Conservation (phyloP, 2,113 vertebrate species). For the Naja naja region DNA sequence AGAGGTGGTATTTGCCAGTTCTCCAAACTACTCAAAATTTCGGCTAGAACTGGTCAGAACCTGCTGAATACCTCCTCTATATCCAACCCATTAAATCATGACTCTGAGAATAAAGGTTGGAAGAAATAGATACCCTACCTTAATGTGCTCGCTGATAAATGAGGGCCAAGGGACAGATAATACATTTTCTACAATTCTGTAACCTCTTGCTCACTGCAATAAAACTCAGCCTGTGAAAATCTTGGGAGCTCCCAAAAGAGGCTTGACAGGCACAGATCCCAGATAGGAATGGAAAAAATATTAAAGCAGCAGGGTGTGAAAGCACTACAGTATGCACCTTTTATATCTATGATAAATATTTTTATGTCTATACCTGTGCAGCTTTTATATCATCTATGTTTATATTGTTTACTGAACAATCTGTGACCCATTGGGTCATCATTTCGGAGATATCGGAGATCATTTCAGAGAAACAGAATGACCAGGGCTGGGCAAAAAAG, state of each 20-base stretch:
- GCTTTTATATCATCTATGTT: not conserved
- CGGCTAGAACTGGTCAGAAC: no score
- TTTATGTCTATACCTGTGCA: not conserved
- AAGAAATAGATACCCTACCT: not conserved
- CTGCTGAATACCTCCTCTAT: no score
- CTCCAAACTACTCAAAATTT: no score
- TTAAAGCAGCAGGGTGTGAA: not conserved
- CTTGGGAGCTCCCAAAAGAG: not conserved
- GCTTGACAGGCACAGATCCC: not conserved
- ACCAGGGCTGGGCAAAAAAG: not conserved
- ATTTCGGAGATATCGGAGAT: not conserved
- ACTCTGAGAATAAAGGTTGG: not conserved
- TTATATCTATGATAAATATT: not conserved
- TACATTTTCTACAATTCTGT: not conserved
- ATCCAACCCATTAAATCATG: not conserved
- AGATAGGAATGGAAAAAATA: not conserved
- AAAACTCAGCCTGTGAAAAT: not conserved
- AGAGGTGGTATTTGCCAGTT: no score
- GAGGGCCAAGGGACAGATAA: not conserved
- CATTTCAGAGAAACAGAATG: not conserved
- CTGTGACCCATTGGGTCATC: not conserved
- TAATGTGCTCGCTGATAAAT: not conserved
- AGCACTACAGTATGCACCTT: not conserved
- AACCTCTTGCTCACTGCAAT: not conserved
- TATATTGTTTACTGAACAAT: not conserved